A percentile compares a stretch with the other conserved stretches of the same genome.
Evolutionary conservation across 2,797 vertebrate genomes (phyloP).

Genomic region (Diceros bicornis): DNA sequence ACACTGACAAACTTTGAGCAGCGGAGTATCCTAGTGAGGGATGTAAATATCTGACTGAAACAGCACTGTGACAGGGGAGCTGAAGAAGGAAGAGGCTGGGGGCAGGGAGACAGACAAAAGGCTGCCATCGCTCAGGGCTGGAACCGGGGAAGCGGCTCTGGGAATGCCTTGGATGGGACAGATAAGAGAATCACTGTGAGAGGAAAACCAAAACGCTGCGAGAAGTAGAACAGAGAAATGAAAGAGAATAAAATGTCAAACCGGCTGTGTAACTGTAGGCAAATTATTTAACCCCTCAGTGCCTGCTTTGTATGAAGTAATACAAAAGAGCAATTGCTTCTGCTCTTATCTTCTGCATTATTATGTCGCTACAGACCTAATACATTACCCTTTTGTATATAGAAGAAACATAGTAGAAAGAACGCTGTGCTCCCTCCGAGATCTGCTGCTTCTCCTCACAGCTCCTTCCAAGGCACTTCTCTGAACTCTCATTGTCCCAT

Average conservation of each 20-base stretch:
- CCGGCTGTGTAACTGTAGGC: too few relatives aligned
- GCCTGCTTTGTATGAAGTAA: neutral
- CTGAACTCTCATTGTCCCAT: neutral
- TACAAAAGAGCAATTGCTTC: neutral
- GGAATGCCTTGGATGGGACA: too few relatives aligned
- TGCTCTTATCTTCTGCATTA: neutral
- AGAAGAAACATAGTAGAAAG: neutral
- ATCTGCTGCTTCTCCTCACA: neutral
- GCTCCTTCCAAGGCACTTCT: neutral
- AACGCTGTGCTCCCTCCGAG: neutral
- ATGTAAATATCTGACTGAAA: neutral
- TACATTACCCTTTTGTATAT: neutral
- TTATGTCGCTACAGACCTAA: neutral
- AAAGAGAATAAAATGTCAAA: neutral
- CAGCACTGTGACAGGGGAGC: neutral
- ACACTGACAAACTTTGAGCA: neutral
- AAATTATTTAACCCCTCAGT: neutral
- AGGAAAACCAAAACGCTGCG: neutral
- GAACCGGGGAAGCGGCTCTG: neutral
- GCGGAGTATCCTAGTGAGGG: neutral
- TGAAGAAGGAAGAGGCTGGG: neutral
- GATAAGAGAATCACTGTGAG: neutral
- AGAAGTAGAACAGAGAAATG: neutral
- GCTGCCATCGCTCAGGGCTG: rapidly evolving
- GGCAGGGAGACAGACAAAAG: neutral